Evolutionary conservation across 2,888 invertebrate species (phyloP), one percentile per base, ranked within the genome.

Genomic region (Aricia artaxerxes): DNA sequence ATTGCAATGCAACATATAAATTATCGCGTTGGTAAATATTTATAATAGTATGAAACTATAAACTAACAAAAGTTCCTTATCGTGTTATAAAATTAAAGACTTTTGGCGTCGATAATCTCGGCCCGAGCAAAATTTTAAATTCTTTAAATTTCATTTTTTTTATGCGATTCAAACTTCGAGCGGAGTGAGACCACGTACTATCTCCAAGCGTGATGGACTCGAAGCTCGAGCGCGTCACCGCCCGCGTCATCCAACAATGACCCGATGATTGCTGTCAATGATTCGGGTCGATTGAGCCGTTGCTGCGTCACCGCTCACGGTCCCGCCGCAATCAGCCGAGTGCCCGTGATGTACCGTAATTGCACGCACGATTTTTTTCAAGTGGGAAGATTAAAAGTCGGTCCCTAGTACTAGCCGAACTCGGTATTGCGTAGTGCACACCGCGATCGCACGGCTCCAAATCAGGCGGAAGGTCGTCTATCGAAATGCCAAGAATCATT

Each of bases 401-500:
- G 31, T 64, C 9, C 6, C 7, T 9, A 64, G 24, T 64, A 4
- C 0, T 31, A 64, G 31, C 2, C 24, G 31, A 64, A 64, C 31
- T 31, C 57, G 1, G 57, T 57, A 57, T 57, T 64, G 31, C 64
- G 64, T 64, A 64, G 64, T 64, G 64, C 64, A 11, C 24, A 4
- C 31, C 9, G 24, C 61, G 61, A 61, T 24, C 11, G 31, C 31
- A 64, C 61, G 6, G 24, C 31, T 64, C 64, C 24, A 9, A 64
- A 61, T 31, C 64, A 31, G 31, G 11, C 24, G 31, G 64, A 81
- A 73, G 73, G 73, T 40, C 44, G 44, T 24, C 40, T 4, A 40
- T 40, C 40, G 5, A 73, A 75, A 75, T 75, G 75, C 49, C 75
- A 75, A 13, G 57, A 76, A 35, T 76, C 57, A 76, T 76, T 57